A percentile compares a stretch with the other conserved stretches of the same genome.
Conservation (phyloP, 2,797 vertebrate species). For the Parotocinclus haroldoi region DNA sequence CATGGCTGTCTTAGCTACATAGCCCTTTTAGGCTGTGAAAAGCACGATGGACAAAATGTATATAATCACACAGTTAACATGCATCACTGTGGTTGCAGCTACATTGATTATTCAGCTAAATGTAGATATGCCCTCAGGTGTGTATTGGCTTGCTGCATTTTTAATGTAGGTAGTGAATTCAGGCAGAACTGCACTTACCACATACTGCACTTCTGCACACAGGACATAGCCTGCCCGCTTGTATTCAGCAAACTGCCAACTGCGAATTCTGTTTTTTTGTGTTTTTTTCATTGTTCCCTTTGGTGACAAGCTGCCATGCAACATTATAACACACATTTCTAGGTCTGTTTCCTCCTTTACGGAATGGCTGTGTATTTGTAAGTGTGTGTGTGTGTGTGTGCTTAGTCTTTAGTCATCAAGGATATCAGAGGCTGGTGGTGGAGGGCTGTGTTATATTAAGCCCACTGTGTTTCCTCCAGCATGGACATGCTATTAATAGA, state of each 20-base stretch:
- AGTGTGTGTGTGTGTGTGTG: constrained; percentile 18
- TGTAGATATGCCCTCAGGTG: constrained; percentile 31
- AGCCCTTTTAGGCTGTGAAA: constrained; percentile 4
- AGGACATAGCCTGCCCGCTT: constrained; percentile 27
- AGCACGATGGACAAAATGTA: neutral
- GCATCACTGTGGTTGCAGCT: constrained; percentile 21
- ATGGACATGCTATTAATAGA: constrained; percentile 54
- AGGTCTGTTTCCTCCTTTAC: constrained; percentile 13
- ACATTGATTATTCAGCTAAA: constrained; percentile 46
- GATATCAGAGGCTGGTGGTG: constrained; percentile 19
- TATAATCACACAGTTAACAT: constrained; percentile 28
- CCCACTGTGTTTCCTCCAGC: constrained; percentile 46
- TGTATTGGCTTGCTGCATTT: constrained; percentile 39
- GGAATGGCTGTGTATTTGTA: constrained; percentile 7
- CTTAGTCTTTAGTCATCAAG: constrained; percentile 45
- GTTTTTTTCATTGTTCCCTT: constrained; percentile 24
- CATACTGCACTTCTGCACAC: constrained; percentile 5
- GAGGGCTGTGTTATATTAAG: constrained; percentile 47
- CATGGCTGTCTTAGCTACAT: neutral
- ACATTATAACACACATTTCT: too few relatives aligned
- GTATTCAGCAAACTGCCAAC: constrained; percentile 28
- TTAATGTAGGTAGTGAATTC: constrained; percentile 40
- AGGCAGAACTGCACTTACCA: constrained; percentile 15
- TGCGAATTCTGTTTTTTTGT: constrained; percentile 37
- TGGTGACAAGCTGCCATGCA: neutral